These are phyloP conservation scores for Neodontobutis hainanensis DNA, from an alignment of 2,113 vertebrate species.

Conservation along the genomic window DNA sequence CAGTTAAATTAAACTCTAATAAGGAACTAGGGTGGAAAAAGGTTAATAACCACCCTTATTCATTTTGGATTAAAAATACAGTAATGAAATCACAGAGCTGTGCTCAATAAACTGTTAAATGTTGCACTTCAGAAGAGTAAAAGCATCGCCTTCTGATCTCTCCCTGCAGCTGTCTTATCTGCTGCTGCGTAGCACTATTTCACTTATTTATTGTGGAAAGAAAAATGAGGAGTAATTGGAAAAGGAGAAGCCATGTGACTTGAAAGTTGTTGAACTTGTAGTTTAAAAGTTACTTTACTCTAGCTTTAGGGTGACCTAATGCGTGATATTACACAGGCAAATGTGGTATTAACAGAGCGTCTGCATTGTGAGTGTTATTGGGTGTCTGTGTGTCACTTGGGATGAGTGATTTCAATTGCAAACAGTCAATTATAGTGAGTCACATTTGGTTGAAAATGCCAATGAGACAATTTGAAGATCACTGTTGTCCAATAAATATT, in stretches of 20 bases:
- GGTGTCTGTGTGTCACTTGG: conserved; percentile 17
- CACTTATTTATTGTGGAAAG: conserved; percentile 28
- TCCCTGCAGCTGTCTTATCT: conserved; percentile 34
- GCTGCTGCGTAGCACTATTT: conserved; percentile 27
- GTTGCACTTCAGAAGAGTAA: conserved; percentile 48
- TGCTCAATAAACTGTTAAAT: conserved; percentile 63
- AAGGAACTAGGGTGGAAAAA: conserved; percentile 60
- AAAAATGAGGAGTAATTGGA: conserved; percentile 38
- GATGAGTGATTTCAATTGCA: conserved; percentile 29
- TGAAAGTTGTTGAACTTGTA: conserved; percentile 2
- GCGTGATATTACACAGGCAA: background rate
- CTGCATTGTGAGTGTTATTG: background rate
- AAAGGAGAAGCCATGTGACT: conserved; percentile 19
- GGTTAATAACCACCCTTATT: conserved; percentile 70
- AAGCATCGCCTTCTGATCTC: conserved; percentile 43
- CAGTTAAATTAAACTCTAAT: conserved; percentile 55
- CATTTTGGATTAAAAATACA: conserved; percentile 68
- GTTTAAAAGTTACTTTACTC: background rate
- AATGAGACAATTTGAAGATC: conserved; percentile 40
- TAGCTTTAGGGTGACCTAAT: conserved; percentile 3
- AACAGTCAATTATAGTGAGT: conserved; percentile 34
- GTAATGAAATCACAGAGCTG: conserved; percentile 61
- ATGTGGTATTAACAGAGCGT: background rate
- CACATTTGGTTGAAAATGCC: conserved; percentile 53
- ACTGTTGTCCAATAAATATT: conserved; percentile 39